Evolutionary conservation across 1,140 invertebrate genomes (phyloP).

Genomic region (Lineus longissimus): DNA sequence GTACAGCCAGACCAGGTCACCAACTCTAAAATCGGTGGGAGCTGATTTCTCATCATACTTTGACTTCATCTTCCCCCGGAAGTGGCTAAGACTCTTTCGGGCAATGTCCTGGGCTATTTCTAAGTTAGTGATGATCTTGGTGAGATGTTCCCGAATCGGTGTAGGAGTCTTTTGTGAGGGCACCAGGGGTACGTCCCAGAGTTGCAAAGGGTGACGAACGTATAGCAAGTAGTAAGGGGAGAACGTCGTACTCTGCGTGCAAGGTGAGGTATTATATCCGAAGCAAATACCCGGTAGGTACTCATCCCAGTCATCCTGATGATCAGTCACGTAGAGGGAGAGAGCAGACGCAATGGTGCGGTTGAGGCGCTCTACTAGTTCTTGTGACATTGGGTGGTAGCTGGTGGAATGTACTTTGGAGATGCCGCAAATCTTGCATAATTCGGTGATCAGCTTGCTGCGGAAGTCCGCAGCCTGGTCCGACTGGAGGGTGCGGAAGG

Average conservation of each 20-base stretch:
- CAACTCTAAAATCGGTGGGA: not conserved
- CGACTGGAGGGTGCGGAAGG: not conserved
- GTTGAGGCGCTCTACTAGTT: not conserved
- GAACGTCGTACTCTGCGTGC: not conserved
- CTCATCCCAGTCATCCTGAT: slow-evolving; percentile 1
- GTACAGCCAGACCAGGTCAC: not conserved
- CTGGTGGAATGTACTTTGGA: not conserved
- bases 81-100: not conserved
- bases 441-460: not conserved
- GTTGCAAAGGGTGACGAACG: not conserved
- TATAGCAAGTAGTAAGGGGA: not conserved
- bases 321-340: not conserved
- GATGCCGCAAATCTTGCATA: not conserved
- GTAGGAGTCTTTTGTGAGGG: not conserved
- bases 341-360: not conserved
- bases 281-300: not conserved
- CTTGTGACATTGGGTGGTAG: not conserved
- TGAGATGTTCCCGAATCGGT: not conserved
- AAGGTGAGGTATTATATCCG: too few species aligned
- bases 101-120: not conserved
- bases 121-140: not conserved
- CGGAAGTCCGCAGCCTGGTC: not conserved
- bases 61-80: not conserved
- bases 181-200: not conserved
- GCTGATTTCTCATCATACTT: not conserved